Conservation (phyloP, 2,888 invertebrate species). For the Maniola hyperantus region DNA sequence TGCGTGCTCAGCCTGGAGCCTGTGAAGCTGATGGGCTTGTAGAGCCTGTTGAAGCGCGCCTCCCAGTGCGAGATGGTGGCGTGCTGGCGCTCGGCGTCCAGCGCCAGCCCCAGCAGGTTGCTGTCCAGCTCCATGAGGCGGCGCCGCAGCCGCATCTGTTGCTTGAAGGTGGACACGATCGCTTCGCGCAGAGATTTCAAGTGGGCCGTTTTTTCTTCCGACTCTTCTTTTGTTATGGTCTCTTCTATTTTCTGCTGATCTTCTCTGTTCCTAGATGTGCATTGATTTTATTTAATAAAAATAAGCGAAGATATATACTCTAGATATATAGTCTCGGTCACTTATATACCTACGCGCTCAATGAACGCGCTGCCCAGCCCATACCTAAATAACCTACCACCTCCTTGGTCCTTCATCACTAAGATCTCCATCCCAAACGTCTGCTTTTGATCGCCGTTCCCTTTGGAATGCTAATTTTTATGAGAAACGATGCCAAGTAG, state of each 20-base stretch:
- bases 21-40: constrained; percentile 83
- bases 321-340: no score
- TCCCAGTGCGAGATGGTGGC: constrained; percentile 95
- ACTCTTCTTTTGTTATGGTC: constrained; percentile 56
- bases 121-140: constrained; percentile 96
- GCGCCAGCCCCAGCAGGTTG: constrained; percentile 91
- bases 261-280: constrained; percentile 58
- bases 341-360: no score
- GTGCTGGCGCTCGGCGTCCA: constrained; percentile 94
- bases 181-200: constrained; percentile 90
- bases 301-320: no score
- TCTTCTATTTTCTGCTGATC: constrained; percentile 56
- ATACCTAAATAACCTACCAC: no score
- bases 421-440: no score
- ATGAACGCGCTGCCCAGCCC: no score
- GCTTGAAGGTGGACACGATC: constrained; percentile 94
- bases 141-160: constrained; percentile 94
- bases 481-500: no score
- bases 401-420: no score
- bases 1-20: constrained; percentile 84
- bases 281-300: background rate
- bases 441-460: no score
- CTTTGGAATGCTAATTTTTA: no score
- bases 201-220: constrained; percentile 69
- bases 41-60: constrained; percentile 89